These are phyloP conservation scores for Blera fallax DNA, from an alignment of 2,888 invertebrate species.

Conservation along the genomic window DNA sequence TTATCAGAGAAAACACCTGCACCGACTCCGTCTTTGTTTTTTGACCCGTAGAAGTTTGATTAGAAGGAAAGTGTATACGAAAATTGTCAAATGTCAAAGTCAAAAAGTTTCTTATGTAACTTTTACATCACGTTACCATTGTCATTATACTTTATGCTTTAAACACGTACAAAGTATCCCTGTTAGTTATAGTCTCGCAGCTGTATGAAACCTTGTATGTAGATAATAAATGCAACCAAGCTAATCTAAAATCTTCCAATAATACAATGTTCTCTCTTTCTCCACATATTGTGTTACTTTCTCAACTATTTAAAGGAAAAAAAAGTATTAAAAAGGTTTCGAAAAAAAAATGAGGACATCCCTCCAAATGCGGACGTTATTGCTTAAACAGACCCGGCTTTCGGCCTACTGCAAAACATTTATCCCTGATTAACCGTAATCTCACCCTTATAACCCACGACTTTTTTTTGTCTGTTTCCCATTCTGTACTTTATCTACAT, in stretches of 20 bases:
- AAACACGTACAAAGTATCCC: too few relatives aligned
- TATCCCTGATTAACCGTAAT: constrained; percentile 59
- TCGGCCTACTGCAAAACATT: constrained; percentile 25
- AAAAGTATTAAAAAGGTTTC: background rate
- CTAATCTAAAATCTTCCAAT: constrained; percentile 6
- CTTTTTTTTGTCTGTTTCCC: background rate
- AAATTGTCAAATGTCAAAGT: too few relatives aligned
- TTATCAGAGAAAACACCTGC: too few relatives aligned
- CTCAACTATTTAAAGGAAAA: background rate
- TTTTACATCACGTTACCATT: too few relatives aligned
- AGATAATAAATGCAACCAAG: background rate
- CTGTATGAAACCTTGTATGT: too few relatives aligned
- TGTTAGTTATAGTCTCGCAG: too few relatives aligned
- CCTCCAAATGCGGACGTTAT: constrained; percentile 42
- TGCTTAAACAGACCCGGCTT: constrained; percentile 9
- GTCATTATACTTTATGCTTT: too few relatives aligned
- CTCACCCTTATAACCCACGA: constrained; percentile 19
- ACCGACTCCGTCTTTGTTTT: too few relatives aligned
- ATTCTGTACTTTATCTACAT: background rate
- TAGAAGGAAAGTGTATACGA: too few relatives aligned
- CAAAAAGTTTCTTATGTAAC: too few relatives aligned
- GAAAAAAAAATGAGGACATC: constrained; percentile 17
- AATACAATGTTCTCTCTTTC: background rate
- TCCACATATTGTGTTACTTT: background rate
- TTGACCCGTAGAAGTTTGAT: too few relatives aligned